Evolutionary conservation across 2,797 vertebrate genomes (phyloP).

Genomic region (Enteromius paludinosus): DNA sequence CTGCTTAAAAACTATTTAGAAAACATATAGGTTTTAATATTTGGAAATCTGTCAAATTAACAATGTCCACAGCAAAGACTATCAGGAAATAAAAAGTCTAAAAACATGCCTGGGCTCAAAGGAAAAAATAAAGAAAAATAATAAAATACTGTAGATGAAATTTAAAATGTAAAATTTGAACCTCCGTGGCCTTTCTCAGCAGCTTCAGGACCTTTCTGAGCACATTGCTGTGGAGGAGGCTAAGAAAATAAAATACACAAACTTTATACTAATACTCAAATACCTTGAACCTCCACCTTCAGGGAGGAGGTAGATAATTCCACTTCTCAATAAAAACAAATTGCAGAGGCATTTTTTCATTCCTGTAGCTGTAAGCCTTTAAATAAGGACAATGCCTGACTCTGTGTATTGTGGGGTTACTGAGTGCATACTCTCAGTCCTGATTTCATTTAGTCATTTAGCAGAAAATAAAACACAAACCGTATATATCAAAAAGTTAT

Average conservation of each 20-base stretch:
- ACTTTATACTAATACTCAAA: background rate
- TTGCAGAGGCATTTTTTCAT: constrained; percentile 24
- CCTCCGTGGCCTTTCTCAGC: background rate
- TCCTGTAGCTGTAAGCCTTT: constrained; percentile 14
- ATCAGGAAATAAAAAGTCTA: background rate
- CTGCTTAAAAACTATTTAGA: background rate
- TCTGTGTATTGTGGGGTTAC: background rate
- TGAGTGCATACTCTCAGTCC: background rate
- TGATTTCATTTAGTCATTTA: background rate
- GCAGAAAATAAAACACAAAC: no score
- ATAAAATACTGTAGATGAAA: background rate
- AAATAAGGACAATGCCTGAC: constrained; percentile 17
- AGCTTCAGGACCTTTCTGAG: background rate
- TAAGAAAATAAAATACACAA: constrained; percentile 3
- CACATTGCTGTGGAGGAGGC: background rate
- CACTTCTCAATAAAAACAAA: constrained; percentile 19
- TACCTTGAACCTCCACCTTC: constrained; percentile 15
- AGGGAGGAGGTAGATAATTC: constrained; percentile 25
- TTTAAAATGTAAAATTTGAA: background rate
- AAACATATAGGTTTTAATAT: background rate
- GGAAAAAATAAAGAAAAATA: background rate
- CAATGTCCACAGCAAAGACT: background rate
- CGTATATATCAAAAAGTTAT: no score
- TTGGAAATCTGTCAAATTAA: background rate
- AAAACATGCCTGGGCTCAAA: background rate